Percentiles rank a stretch among this genome's conserved stretches.
Conservation (phyloP, 2,113 vertebrate genomes). For the Myodes glareolus region DNA sequence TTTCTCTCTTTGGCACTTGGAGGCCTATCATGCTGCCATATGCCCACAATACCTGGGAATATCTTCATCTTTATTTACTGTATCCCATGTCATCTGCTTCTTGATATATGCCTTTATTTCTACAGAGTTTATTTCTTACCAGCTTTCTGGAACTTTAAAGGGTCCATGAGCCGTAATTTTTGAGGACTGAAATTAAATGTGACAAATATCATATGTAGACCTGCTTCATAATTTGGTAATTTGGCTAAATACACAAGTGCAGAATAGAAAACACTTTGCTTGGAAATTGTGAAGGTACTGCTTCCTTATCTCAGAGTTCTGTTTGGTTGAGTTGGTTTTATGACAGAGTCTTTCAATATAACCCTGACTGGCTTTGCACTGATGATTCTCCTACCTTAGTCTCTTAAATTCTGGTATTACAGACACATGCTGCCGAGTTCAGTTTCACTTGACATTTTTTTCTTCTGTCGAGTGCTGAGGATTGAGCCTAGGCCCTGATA, state of each 20-base stretch:
- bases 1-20: background rate
- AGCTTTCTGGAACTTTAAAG: background rate
- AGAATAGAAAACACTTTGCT: background rate
- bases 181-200: background rate
- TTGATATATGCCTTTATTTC: background rate
- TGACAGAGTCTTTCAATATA: background rate
- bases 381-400: background rate
- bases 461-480: background rate
- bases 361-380: background rate
- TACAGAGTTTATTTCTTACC: background rate
- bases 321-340: background rate
- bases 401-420: background rate
- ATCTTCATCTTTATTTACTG: background rate
- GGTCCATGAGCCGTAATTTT: background rate
- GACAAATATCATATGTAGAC: background rate
- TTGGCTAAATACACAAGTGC: background rate
- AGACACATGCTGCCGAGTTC: background rate
- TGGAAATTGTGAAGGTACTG: background rate
- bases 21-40: background rate
- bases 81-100: background rate
- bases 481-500: background rate
- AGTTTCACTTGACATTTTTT: background rate
- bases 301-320: background rate
- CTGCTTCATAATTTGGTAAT: background rate
- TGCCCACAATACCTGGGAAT: background rate